These are phyloP conservation scores for Strigamia crassipes DNA, from an alignment of 2,888 invertebrate genomes.

Conservation along the genomic window DNA sequence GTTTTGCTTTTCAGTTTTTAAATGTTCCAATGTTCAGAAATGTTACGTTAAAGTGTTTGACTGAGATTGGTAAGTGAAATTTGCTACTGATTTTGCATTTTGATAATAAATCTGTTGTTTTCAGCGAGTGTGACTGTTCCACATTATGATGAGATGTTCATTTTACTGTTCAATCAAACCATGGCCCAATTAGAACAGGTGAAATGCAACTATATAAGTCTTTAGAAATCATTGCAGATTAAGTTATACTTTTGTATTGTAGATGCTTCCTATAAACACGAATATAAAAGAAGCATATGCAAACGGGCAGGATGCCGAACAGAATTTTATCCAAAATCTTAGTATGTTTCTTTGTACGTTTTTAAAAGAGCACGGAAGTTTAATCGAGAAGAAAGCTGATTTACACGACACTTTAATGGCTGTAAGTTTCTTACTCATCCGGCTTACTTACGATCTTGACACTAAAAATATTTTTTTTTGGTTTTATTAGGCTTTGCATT, in stretches of 20 bases:
- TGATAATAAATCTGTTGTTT: background rate
- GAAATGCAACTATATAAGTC: conserved; percentile 50
- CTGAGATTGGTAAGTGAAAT: conserved; percentile 78
- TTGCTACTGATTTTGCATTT: background rate
- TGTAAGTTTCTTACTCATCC: conserved; percentile 52
- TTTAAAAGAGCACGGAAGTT: conserved; percentile 90
- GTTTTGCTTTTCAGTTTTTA: conserved; percentile 71
- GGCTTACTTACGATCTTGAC: conserved; percentile 20
- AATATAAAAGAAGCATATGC: conserved; percentile 95
- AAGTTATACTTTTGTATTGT: conserved; percentile 48
- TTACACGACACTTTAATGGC: conserved; percentile 74
- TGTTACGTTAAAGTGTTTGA: conserved; percentile 96
- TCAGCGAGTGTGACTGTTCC: conserved; percentile 76
- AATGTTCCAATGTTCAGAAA: conserved; percentile 97
- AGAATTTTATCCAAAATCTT: conserved; percentile 97
- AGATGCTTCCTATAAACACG: conserved; percentile 86
- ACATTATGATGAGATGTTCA: conserved; percentile 91
- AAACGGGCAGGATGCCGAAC: conserved; percentile 91
- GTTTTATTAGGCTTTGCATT: conserved; percentile 70
- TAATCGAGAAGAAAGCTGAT: conserved; percentile 78
- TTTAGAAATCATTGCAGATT: conserved; percentile 30
- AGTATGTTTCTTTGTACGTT: conserved; percentile 96
- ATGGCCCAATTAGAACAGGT: conserved; percentile 85
- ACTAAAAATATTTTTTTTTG: background rate
- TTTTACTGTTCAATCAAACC: conserved; percentile 84